Evolutionary conservation across 2,888 invertebrate genomes (phyloP), one percentile per base, ranked within the genome.

Genomic region (Gymnoscelis rufifasciata): DNA sequence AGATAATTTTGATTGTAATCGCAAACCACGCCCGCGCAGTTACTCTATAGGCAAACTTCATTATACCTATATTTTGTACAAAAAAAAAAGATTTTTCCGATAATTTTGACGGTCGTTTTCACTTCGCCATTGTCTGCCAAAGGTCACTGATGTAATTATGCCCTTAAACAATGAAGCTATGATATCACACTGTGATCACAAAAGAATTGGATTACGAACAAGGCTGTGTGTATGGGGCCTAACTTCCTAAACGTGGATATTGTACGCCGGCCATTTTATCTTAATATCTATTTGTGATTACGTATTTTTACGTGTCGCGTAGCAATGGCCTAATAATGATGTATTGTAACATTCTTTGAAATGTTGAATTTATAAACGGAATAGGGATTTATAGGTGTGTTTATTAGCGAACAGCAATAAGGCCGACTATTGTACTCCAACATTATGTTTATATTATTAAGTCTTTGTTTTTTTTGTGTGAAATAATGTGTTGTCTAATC

Each of bases 61-160:
- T 19, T 19, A 19, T 19, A 26, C 26, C 26, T 26, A 26, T 26
- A 26, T 26, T n/a, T 5, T 2, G 29, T 29, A 5, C 14, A n/a
- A 27, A 43, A 44, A 47, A 38, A 31, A 31, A 39, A 37, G 47
- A 41, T 46, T 39, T 35, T 31, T 35, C 40, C 19, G 43, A 38
- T 42, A 41, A 51, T 49, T 54, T 52, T 29, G 48, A 49, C 31
- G 51, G 44, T 47, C 47, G 38, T 52, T 50, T 52, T 52, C 47
- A 52, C 52, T 52, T 56, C 33, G 28, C 56, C 45, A 51, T 58
- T 56, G 54, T 48, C 19, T 19, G 45, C 6, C 41, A 56, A 51
- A 58, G 58, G 54, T 56, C 58, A 46, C 35, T 58, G 52, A 56
- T 52, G 56, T 58, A 56, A 58, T 52, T 45, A 29, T 31, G 52